A percentile compares a stretch with the other conserved stretches of the same genome.
Evolutionary conservation across 2,888 invertebrate genomes (phyloP).

Genomic region (Lepetodrilus schrolli): DNA sequence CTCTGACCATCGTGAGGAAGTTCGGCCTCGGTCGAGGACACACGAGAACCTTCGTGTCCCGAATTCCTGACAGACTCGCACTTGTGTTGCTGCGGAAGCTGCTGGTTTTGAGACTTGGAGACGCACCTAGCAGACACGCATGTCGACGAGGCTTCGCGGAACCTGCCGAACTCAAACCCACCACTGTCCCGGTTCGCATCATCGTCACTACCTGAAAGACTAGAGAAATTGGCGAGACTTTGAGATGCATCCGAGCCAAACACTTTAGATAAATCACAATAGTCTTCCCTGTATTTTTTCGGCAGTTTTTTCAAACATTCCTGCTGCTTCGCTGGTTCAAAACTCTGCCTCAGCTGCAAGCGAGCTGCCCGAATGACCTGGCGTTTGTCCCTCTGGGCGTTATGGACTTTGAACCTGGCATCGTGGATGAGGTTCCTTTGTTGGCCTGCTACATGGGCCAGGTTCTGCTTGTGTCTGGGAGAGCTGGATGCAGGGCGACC

Average conservation of each 20-base stretch:
- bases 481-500: neutral
- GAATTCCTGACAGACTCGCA: neutral
- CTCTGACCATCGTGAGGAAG: neutral
- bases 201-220: neutral
- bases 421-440: constrained; percentile 56
- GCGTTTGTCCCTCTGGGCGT: constrained; percentile 62
- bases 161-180: neutral
- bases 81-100: neutral
- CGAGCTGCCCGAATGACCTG: constrained; percentile 61
- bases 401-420: constrained; percentile 58
- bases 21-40: neutral
- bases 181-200: neutral
- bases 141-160: neutral
- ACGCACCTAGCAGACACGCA: neutral
- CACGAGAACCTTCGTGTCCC: no score
- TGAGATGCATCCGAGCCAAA: constrained; percentile 17
- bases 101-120: no score
- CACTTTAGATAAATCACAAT: neutral
- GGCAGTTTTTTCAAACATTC: neutral
- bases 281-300: neutral
- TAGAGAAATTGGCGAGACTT: constrained; percentile 8
- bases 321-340: neutral
- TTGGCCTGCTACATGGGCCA: constrained; percentile 48
- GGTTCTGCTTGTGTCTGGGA: constrained; percentile 48
- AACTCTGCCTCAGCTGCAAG: constrained; percentile 47